Percentiles rank a stretch among this genome's conserved stretches.
These are phyloP conservation scores for Hiodon alosoides DNA, from an alignment of 2,113 vertebrate genomes.

Conservation along the genomic window DNA sequence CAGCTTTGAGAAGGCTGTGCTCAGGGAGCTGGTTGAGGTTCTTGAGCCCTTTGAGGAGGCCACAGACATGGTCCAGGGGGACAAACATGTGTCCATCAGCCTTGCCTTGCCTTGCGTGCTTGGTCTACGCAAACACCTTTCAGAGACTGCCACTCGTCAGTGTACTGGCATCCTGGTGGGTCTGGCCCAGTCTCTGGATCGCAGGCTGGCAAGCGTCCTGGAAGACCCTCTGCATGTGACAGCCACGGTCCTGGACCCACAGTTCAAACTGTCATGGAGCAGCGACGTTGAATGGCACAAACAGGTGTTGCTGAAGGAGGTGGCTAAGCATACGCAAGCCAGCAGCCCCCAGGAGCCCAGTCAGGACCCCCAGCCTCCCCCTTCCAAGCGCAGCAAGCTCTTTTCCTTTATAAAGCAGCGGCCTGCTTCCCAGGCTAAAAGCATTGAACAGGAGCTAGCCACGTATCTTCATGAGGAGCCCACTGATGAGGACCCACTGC, in stretches of 20 bases:
- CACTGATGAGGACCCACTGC: slow-evolving; percentile 66
- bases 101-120: slow-evolving; percentile 66
- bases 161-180: slow-evolving; percentile 54
- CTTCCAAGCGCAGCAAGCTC: slow-evolving; percentile 63
- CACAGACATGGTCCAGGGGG: slow-evolving; percentile 67
- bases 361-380: slow-evolving; percentile 50
- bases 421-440: slow-evolving; percentile 64
- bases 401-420: slow-evolving; percentile 74
- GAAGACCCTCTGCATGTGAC: slow-evolving; percentile 66
- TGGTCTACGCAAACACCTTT: slow-evolving; percentile 67
- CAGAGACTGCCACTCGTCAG: slow-evolving; percentile 56
- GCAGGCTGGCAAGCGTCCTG: slow-evolving; percentile 54
- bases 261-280: slow-evolving; percentile 75
- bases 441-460: slow-evolving; percentile 65
- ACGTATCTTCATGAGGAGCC: slow-evolving; percentile 66
- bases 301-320: slow-evolving; percentile 63
- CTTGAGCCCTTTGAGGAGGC: slow-evolving; percentile 70
- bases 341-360: slow-evolving; percentile 42
- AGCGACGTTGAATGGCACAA: slow-evolving; percentile 66
- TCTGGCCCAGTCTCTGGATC: slow-evolving; percentile 60
- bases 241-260: slow-evolving; percentile 67
- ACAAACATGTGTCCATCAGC: slow-evolving; percentile 64
- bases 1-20: slow-evolving; percentile 50
- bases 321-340: slow-evolving; percentile 56
- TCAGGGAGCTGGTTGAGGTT: slow-evolving; percentile 61